Conservation (phyloP, 2,113 vertebrate species). For the Callocephalon fimbriatum region DNA sequence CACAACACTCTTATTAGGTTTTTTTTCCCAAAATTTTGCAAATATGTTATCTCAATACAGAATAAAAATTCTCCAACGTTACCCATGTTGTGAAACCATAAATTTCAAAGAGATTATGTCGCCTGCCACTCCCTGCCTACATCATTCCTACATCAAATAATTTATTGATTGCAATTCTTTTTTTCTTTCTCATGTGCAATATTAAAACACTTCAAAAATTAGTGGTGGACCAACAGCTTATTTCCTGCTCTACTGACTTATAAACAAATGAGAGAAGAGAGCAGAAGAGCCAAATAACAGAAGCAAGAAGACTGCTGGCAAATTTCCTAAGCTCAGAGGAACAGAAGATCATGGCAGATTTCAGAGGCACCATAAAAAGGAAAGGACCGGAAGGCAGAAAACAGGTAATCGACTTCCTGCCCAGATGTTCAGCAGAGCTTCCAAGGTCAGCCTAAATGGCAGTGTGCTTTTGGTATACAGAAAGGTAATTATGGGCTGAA, state of each 20-base stretch:
- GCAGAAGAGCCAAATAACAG: background rate
- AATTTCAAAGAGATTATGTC: background rate
- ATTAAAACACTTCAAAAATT: background rate
- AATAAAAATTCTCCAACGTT: background rate
- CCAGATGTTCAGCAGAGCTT: background rate
- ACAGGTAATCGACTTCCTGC: background rate
- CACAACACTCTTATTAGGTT: background rate
- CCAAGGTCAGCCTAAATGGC: background rate
- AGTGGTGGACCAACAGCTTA: background rate
- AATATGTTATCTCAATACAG: background rate
- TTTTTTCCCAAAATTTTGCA: background rate
- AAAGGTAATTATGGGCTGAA: background rate
- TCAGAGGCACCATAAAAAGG: background rate
- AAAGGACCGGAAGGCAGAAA: background rate
- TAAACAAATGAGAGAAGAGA: background rate
- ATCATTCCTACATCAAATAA: fast-evolving
- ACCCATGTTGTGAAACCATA: background rate
- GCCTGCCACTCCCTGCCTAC: background rate
- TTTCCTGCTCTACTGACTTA: background rate
- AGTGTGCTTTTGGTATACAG: background rate
- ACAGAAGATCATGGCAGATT: background rate
- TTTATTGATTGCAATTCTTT: background rate
- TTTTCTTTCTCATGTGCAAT: background rate
- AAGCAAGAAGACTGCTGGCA: background rate
- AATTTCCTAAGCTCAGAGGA: background rate